A percentile compares a stretch with the other conserved stretches of the same genome.
These are phyloP conservation scores for Tyrannus savana DNA, from an alignment of 2,113 vertebrate species.

Conservation along the genomic window DNA sequence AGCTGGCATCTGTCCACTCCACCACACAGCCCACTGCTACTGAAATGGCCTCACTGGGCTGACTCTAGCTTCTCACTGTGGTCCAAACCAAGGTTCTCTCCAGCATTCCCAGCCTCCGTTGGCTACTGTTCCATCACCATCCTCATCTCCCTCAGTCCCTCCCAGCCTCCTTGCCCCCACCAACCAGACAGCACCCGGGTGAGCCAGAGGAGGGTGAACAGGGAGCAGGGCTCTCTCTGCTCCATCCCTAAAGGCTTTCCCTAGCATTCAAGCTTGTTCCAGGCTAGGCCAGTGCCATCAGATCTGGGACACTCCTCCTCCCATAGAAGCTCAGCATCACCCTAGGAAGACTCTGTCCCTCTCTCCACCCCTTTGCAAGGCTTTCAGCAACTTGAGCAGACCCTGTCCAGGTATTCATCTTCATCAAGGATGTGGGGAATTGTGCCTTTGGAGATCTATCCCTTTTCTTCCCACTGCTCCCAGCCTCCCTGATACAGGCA, in stretches of 20 bases:
- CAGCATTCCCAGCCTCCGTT: not conserved
- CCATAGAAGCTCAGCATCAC: not conserved
- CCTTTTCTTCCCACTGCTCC: not conserved
- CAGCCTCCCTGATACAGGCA: not conserved
- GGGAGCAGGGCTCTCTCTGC: not conserved
- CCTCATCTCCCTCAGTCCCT: not conserved
- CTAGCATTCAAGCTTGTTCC: not conserved
- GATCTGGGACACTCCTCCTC: not conserved
- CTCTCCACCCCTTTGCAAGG: not conserved
- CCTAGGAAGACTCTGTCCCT: not conserved
- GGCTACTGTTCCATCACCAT: not conserved
- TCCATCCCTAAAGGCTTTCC: not conserved
- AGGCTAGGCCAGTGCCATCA: not conserved
- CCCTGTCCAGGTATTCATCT: not conserved
- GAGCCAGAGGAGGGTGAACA: not conserved
- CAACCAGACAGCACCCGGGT: not conserved
- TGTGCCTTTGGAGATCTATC: not conserved
- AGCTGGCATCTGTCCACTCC: too few relatives aligned
- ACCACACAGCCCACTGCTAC: not conserved
- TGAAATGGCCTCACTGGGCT: not conserved
- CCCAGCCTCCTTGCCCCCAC: not conserved
- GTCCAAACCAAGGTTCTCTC: not conserved
- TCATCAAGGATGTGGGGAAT: not conserved
- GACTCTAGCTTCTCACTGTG: not conserved
- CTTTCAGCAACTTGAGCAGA: not conserved